Evolutionary conservation across 35 echinoderm and acorn worm genomes (phyloP).

Genomic region (Apostichopus parvimensis): DNA sequence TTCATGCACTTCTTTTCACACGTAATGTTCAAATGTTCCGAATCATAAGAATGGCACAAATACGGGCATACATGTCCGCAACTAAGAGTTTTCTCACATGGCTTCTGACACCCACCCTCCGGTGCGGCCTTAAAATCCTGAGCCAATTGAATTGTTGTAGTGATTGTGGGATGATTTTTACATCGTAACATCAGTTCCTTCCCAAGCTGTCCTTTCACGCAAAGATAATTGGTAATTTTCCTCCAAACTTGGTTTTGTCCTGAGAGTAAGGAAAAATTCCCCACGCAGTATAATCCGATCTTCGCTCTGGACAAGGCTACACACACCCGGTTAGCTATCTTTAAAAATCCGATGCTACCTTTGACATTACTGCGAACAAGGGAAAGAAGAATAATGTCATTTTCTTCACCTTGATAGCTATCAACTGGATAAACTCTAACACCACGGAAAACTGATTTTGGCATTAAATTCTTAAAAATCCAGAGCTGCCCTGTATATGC

Average conservation of each 20-base stretch:
- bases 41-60: slow-evolving; percentile 72
- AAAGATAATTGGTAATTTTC: not conserved
- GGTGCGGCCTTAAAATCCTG: not conserved
- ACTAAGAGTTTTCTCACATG: not conserved
- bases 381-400: slow-evolving; percentile 80
- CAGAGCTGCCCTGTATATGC: slow-evolving; percentile 54
- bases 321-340: slow-evolving; percentile 42
- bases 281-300: slow-evolving; percentile 57
- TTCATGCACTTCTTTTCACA: slow-evolving; percentile 72
- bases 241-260: slow-evolving; percentile 11
- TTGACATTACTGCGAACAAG: slow-evolving; percentile 48
- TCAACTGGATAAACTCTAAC: slow-evolving; percentile 52
- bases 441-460: slow-evolving; percentile 13
- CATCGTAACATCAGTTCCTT: not conserved
- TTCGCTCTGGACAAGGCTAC: slow-evolving; percentile 61
- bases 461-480: slow-evolving; percentile 38
- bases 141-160: not conserved
- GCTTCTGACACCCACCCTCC: slow-evolving; percentile 29
- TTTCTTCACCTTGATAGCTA: slow-evolving; percentile 79
- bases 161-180: not conserved
- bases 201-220: slow-evolving; percentile 3
- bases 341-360: slow-evolving; percentile 44
- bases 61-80: slow-evolving; percentile 55
- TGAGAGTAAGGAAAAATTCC: slow-evolving; percentile 54
- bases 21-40: slow-evolving; percentile 67